Base-by-base conservation (phyloP, 1,140 invertebrate genomes). In the Uloborus diversus region DNA sequence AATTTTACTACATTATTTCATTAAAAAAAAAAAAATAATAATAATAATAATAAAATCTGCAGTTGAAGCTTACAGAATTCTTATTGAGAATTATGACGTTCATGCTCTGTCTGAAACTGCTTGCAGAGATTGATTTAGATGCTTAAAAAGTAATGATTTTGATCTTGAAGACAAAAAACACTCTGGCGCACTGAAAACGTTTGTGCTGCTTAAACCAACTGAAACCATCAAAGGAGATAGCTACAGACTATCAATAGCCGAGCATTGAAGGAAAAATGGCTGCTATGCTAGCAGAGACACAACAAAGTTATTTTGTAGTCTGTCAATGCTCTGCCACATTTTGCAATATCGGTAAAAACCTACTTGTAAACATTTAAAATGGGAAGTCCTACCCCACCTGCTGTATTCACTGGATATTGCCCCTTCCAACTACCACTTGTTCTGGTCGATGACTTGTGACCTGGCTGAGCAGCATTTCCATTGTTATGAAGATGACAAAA, bases 351-450 rank as follows among this genome's bases (percentile, higher is more conserved):
- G 33, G 56, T 70, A 9, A 81, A 81, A 68, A 56, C 61, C 14
- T 49, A 79, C 17, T 61, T 79, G 23, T 49, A 78, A 49, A 59
- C 30, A n/a, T 42, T 81, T 32, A n/a, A 66, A 56, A 27, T 62
- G 47, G 64, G 75, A 80, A 79, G 42, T 81, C 28, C 65, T 81
- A 68, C 30, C 81, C 14, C 75, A 81, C 51, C 35, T 61, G 37
- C 28, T 62, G 30, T 81, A 69, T 49, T 69, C 64, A 61, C 75
- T 64, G 73, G 64, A 81, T 76, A 25, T 70, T 47, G 81, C 64
- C 49, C 59, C 75, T 53, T 79, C 81, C 4, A 42, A 81, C 33
- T 70, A 80, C 70, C 61, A 80, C 64, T 61, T 81, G 61, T 66
- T 81, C 59, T 32, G 56, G 61, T 81, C 51, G 20, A 81, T 68